These are phyloP conservation scores for Coelopa frigida DNA, from an alignment of 1,140 invertebrate species.

Conservation along the genomic window DNA sequence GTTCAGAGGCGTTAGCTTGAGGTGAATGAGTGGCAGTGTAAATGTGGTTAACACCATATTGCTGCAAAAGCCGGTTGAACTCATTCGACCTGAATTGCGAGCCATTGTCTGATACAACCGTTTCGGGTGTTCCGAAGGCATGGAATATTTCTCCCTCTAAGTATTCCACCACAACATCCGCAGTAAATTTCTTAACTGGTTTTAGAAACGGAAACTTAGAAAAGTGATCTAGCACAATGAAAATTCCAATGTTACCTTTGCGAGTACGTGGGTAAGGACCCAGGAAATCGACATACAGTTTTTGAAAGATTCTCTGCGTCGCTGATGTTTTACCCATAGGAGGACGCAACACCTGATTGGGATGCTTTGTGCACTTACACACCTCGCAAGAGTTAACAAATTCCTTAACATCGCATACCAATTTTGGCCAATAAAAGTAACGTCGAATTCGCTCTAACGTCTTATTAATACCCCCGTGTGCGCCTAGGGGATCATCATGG, in stretches of 20 bases:
- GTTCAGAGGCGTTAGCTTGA: constrained; percentile 14
- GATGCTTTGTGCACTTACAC: constrained; percentile 4
- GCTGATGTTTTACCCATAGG: constrained; percentile 3
- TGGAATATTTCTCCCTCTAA: constrained; percentile 15
- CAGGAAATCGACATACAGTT: constrained; percentile 14
- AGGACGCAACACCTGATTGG: constrained; percentile 3
- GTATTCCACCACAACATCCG: constrained; percentile 7
- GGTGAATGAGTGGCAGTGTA: constrained; percentile 13
- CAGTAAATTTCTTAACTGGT: constrained; percentile 13
- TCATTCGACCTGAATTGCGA: constrained; percentile 12
- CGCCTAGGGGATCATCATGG: too few species aligned
- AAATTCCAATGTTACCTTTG: constrained; percentile 12
- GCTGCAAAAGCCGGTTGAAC: constrained; percentile 5
- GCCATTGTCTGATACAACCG: constrained; percentile 14
- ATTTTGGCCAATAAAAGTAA: too few species aligned
- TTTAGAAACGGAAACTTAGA: constrained; percentile 17
- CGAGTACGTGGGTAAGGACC: constrained; percentile 13
- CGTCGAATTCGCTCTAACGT: too few species aligned
- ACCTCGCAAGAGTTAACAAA: constrained; percentile 4
- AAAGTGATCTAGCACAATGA: constrained; percentile 14
- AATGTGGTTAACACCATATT: constrained; percentile 7
- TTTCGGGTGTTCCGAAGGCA: constrained; percentile 13
- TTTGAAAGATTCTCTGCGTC: constrained; percentile 13
- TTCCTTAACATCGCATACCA: not conserved
- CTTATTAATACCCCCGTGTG: too few species aligned